Conservation (phyloP, 2,888 invertebrate genomes). For the Hydraecia micacea region DNA sequence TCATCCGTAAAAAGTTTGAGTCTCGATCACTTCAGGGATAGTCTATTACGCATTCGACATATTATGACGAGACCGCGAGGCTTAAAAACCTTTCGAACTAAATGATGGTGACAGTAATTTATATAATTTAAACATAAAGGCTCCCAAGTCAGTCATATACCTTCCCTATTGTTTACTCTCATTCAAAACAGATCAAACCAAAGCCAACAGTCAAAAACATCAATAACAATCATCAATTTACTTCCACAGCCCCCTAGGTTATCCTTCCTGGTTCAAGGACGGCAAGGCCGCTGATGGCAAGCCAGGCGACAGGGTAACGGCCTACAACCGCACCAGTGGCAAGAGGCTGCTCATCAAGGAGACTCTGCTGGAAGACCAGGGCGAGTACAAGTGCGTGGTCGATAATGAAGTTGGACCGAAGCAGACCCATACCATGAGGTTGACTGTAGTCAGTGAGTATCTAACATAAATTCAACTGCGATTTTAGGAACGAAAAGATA, state of each 20-base stretch:
- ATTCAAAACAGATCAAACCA: neutral
- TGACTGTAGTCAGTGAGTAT: conserved; percentile 83
- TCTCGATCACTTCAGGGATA: neutral
- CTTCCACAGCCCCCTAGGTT: conserved; percentile 77
- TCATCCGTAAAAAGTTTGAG: neutral
- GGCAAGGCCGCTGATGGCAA: conserved; percentile 71
- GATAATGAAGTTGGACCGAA: conserved; percentile 79
- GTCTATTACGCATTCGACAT: neutral
- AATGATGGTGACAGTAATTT: neutral
- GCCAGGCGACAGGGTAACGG: conserved; percentile 76
- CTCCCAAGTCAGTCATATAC: neutral
- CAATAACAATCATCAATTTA: neutral
- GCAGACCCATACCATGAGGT: conserved; percentile 75
- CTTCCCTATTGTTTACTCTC: neutral
- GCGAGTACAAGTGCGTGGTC: conserved; percentile 79
- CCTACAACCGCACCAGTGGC: conserved; percentile 82
- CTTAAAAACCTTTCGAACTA: neutral
- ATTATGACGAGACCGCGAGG: neutral
- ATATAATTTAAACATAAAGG: neutral
- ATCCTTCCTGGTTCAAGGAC: conserved; percentile 83
- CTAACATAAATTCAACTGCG: neutral
- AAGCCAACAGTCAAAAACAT: neutral
- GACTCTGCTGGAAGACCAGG: conserved; percentile 77
- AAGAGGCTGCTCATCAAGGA: conserved; percentile 82
- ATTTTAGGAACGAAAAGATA: neutral